Conservation (phyloP, 2,113 vertebrate genomes). For the Microcebus murinus region DNA sequence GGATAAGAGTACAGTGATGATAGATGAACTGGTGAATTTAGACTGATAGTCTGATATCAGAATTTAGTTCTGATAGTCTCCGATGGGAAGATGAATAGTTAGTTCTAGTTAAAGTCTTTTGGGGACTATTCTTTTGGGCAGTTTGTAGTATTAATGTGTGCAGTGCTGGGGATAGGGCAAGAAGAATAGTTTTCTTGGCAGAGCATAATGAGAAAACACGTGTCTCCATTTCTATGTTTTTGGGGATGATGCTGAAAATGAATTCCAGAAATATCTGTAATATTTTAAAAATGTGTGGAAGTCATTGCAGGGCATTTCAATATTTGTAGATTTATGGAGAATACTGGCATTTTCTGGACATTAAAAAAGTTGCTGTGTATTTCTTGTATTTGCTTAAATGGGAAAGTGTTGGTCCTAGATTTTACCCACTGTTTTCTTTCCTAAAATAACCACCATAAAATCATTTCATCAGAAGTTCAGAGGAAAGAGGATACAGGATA, state of each 20-base stretch:
- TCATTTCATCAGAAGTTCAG: neutral
- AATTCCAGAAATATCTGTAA: neutral
- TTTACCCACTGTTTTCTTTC: neutral
- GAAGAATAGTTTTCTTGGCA: neutral
- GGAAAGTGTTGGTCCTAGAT: neutral
- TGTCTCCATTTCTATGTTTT: neutral
- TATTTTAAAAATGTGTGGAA: neutral
- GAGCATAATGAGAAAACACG: neutral
- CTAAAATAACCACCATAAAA: neutral
- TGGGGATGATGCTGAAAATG: neutral
- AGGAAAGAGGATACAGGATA: neutral
- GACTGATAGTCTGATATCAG: too few species aligned
- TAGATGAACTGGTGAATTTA: neutral
- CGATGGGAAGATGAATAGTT: neutral
- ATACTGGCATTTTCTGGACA: neutral
- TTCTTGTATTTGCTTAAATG: neutral
- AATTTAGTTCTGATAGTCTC: neutral
- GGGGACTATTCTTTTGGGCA: neutral
- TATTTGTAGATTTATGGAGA: conserved; percentile 1
- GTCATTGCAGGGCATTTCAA: neutral
- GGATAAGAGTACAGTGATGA: neutral
- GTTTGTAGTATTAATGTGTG: neutral
- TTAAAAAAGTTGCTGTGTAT: neutral
- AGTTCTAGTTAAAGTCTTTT: neutral
- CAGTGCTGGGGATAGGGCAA: too few species aligned